Evolutionary conservation across 2,113 vertebrate genomes (phyloP).

Genomic region (Gallinago media): DNA sequence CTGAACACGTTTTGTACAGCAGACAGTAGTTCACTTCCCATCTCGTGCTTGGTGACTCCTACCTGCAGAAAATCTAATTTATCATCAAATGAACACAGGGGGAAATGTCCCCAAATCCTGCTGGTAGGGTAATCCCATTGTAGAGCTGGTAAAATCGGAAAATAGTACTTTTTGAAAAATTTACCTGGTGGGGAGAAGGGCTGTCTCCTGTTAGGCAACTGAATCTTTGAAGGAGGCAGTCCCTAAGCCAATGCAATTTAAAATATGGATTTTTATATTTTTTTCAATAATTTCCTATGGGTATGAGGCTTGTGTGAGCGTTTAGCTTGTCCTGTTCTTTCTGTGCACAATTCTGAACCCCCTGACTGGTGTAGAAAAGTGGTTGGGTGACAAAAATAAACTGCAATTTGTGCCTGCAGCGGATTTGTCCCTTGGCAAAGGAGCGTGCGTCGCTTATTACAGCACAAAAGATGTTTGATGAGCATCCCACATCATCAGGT

Average conservation of each 20-base stretch:
- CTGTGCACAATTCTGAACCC: background rate
- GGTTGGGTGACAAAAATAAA: background rate
- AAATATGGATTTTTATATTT: background rate
- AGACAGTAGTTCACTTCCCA: background rate
- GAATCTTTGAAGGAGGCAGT: background rate
- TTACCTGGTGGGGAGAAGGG: background rate
- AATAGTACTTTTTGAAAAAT: background rate
- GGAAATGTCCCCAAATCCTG: background rate
- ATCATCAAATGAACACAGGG: background rate
- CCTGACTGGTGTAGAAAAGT: background rate
- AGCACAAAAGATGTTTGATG: background rate
- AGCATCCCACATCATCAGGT: fast-evolving
- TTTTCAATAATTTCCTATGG: fast-evolving
- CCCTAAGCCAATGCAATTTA: background rate
- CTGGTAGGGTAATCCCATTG: background rate
- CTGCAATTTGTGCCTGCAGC: fast-evolving
- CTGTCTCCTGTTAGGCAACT: background rate
- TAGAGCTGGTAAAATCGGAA: background rate
- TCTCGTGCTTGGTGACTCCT: background rate
- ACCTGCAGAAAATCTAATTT: background rate
- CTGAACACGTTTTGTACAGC: background rate
- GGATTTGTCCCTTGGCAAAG: background rate
- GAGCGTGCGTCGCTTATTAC: background rate
- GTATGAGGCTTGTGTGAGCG: background rate
- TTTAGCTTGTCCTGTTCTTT: background rate